Evolutionary conservation across 2,888 invertebrate genomes (phyloP).

Genomic region (Drosophila mulleri): DNA sequence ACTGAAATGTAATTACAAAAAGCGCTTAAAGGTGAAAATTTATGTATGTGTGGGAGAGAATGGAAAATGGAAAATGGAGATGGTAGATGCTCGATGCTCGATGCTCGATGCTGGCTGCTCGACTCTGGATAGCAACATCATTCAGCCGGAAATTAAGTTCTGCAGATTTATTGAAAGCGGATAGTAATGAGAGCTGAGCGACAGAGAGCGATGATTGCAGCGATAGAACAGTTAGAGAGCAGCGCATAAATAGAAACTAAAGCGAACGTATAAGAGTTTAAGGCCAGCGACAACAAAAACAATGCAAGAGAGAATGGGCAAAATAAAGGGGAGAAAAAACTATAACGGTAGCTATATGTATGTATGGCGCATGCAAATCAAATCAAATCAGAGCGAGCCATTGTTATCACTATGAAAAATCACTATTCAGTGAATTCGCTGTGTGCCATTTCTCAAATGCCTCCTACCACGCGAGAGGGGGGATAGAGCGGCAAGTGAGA

Average conservation of each 20-base stretch:
- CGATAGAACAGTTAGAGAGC: constrained; percentile 25
- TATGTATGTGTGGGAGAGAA: constrained; percentile 38
- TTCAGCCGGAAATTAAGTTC: constrained; percentile 84
- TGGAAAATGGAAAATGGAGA: constrained; percentile 28
- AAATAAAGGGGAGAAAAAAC: constrained; percentile 1
- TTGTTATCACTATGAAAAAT: constrained; percentile 63
- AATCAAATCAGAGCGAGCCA: constrained; percentile 60
- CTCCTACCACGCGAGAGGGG: constrained; percentile 6
- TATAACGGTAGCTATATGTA: constrained; percentile 12
- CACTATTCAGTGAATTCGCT: constrained; percentile 64
- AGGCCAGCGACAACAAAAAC: constrained; percentile 1
- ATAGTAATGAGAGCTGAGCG: constrained; percentile 75
- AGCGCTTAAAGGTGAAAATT: constrained; percentile 75
- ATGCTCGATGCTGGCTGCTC: constrained; percentile 17
- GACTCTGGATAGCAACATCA: constrained; percentile 59
- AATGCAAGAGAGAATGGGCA: background rate
- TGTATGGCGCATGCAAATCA: constrained; percentile 59
- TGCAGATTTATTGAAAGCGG: constrained; percentile 84
- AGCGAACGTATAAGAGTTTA: background rate
- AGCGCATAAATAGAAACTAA: background rate
- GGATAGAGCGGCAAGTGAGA: background rate
- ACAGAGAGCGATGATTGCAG: constrained; percentile 29
- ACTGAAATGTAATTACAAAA: constrained; percentile 77
- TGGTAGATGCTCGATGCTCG: background rate
- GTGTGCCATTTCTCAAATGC: constrained; percentile 53